phyloP scores from a whole-genome alignment of 2,113 vertebrate genomes.

The Mixornis gularis region DNA sequence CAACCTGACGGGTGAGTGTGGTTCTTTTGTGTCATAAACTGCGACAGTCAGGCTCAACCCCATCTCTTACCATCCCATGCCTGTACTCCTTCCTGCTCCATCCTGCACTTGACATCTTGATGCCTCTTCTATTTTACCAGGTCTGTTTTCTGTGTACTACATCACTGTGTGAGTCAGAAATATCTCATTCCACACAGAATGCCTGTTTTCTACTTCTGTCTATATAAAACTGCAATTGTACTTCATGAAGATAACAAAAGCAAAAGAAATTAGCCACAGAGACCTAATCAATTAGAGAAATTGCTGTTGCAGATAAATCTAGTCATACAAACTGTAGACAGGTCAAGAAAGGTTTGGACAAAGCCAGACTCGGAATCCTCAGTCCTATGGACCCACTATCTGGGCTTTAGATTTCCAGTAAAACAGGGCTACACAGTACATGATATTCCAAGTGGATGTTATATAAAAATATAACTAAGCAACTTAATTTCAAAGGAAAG shows the following conservation, averaged over 20 bases:
- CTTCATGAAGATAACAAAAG: not conserved
- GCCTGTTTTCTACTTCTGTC: not conserved
- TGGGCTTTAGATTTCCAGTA: no score
- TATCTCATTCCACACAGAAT: not conserved
- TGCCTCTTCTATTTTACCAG: not conserved
- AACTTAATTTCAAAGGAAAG: not conserved
- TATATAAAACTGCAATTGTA: not conserved
- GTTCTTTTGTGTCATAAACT: no score
- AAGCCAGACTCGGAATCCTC: not conserved
- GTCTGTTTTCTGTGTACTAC: not conserved
- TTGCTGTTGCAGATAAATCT: not conserved
- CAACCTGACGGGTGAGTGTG: no score
- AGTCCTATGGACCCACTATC: not conserved
- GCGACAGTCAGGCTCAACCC: not conserved
- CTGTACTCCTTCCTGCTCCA: not conserved
- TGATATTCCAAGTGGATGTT: fast-evolving
- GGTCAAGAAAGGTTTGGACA: not conserved
- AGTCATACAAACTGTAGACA: not conserved
- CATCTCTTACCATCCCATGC: not conserved
- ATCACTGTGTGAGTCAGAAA: not conserved
- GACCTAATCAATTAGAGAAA: not conserved
- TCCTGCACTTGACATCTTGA: not conserved
- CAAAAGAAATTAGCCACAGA: not conserved
- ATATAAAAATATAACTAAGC: not conserved
- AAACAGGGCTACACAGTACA: not conserved